A percentile compares a stretch with the other conserved stretches of the same genome.
These are phyloP conservation scores for Drosophila pseudotakahashii DNA, from an alignment of 2,888 invertebrate species.

Conservation along the genomic window DNA sequence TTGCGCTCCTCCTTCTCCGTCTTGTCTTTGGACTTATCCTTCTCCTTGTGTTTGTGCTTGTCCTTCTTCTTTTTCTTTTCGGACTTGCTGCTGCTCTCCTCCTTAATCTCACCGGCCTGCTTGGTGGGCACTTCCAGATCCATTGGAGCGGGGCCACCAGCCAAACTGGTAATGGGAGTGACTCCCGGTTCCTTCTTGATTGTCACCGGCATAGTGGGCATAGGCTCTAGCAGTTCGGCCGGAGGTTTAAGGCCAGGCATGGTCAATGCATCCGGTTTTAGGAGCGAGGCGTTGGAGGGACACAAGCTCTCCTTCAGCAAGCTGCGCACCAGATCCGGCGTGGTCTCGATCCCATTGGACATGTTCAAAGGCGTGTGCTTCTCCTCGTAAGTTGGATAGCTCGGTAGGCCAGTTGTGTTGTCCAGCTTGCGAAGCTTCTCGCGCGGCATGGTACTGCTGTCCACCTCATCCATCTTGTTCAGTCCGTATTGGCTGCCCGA, in stretches of 20 bases:
- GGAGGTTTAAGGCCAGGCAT: slow-evolving; percentile 80
- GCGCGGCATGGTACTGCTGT: slow-evolving; percentile 69
- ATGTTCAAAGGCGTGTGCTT: slow-evolving; percentile 76
- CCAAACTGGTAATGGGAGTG: slow-evolving; percentile 11
- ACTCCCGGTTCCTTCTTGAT: slow-evolving; percentile 62
- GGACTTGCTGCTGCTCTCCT: slow-evolving; percentile 65
- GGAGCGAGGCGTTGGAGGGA: slow-evolving; percentile 72
- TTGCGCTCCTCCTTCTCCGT: slow-evolving; percentile 88
- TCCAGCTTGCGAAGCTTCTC: slow-evolving; percentile 83
- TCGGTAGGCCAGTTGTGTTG: slow-evolving; percentile 41
- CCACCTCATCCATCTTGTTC: slow-evolving; percentile 68
- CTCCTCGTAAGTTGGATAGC: slow-evolving; percentile 54
- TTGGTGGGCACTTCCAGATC: slow-evolving; percentile 63
- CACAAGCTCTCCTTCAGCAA: slow-evolving; percentile 88
- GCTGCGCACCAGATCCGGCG: slow-evolving; percentile 89
- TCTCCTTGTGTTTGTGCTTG: slow-evolving; percentile 92
- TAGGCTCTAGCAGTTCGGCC: slow-evolving; percentile 80
- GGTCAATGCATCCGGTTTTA: slow-evolving; percentile 77
- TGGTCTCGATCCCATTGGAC: slow-evolving; percentile 89
- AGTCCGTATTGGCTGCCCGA: slow-evolving; percentile 60
- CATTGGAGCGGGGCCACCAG: slow-evolving; percentile 21
- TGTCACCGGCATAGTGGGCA: slow-evolving; percentile 45
- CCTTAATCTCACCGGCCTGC: slow-evolving; percentile 46
- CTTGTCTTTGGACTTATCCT: slow-evolving; percentile 88
- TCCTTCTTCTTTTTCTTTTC: slow-evolving; percentile 90